Evolutionary conservation across 2,797 vertebrate genomes (phyloP), one percentile per base, ranked within the genome.

Genomic region (Pseudochirops corinnae): DNA sequence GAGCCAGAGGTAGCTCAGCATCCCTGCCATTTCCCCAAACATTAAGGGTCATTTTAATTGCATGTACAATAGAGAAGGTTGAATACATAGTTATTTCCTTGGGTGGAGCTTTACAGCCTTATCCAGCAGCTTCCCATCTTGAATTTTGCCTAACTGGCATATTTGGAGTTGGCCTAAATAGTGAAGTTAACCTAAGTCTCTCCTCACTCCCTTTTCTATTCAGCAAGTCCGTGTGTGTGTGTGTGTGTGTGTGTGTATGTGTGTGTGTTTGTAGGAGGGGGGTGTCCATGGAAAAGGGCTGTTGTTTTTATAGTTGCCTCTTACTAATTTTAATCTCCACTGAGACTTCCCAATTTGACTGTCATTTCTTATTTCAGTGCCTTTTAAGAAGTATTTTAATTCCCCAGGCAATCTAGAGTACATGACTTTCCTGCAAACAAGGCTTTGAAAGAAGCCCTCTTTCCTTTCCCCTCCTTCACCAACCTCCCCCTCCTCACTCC

Each of bases 361-460:
- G 93, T 93, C 95, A 56, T 98, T 98, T 98, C 96, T 97, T 90
- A 91, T 94, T 97, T 95, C 31, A 90, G 95, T 55, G 31, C 92
- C 90, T 96, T n/a, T 96, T 95, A 94, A 96, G 55, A 53, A 92
- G 9, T 90, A 92, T 60, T 95, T 96, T 92, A 93, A 91, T 94
- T 94, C 96, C 67, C 87, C 24, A 91, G 55, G 93, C 56, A 90
- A 92, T 93, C 11, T 92, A 14, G 95, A 95, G 1, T 39, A 11
- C 58, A 92, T 56, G 74, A 56, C 92, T 98, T 96, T 96, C n/a
- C 90, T 91, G 82, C 93, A 74, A 87, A 97, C 53, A 4, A 96
- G 94, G 92, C 46, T 91, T 50, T 10, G 94, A 56, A 98, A 74
- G 60, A 55, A 87, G 74, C 39, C 82, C 82, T 98, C 2, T 18